phyloP scores from a whole-genome alignment of 2,113 vertebrate genomes.

The Nicator chloris region DNA sequence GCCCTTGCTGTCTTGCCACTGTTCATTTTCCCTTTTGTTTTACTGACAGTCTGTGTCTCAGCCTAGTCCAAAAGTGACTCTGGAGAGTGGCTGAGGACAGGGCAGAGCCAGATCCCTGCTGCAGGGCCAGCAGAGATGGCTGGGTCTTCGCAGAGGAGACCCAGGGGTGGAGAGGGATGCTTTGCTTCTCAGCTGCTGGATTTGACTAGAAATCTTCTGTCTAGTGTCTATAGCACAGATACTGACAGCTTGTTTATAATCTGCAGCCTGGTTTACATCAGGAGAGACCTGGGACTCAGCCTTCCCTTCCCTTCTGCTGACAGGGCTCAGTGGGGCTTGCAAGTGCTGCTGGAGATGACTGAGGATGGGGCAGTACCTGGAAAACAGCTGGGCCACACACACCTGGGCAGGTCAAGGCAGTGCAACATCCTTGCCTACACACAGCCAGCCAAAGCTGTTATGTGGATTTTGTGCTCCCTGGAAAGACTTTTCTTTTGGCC shows the following conservation, averaged over 20 bases:
- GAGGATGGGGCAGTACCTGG: background rate
- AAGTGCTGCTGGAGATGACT: background rate
- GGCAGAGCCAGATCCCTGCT: background rate
- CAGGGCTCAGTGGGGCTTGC: fast-evolving
- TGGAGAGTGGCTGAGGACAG: background rate
- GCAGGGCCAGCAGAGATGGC: background rate
- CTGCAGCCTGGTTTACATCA: background rate
- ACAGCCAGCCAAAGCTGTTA: background rate
- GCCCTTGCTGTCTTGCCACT: background rate
- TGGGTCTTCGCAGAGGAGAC: background rate
- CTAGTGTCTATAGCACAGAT: background rate
- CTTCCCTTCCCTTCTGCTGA: background rate
- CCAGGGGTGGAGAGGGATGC: background rate
- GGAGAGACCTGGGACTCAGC: background rate
- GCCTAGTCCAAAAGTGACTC: background rate
- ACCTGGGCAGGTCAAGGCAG: background rate
- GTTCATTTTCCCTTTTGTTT: background rate
- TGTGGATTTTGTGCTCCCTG: background rate
- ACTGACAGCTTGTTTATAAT: background rate
- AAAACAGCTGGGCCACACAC: background rate
- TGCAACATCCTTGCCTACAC: fast-evolving
- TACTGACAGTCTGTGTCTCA: background rate
- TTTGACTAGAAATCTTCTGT: background rate
- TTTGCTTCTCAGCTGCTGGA: background rate
- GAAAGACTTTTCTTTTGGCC: background rate